phyloP scores from a whole-genome alignment of 2,113 vertebrate species.

The Xyrauchen texanus region DNA sequence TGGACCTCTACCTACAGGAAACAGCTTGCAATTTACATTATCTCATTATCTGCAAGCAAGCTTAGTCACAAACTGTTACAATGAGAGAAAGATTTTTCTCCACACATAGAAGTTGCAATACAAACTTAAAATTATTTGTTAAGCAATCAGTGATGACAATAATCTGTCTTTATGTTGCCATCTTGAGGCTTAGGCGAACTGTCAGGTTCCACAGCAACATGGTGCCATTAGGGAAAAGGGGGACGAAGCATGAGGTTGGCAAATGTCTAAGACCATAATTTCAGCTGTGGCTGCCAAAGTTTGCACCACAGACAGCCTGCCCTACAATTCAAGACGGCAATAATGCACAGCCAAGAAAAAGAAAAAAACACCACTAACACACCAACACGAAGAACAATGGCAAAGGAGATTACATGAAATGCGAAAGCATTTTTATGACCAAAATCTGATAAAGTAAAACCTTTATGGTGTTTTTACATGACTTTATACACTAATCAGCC shows the following conservation, averaged over 20 bases:
- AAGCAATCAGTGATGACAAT: too few relatives aligned
- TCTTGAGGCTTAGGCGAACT: conserved; percentile 1
- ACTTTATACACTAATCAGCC: too few relatives aligned
- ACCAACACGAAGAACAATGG: too few relatives aligned
- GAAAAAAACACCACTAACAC: too few relatives aligned
- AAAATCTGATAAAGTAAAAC: too few relatives aligned
- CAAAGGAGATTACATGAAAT: too few relatives aligned
- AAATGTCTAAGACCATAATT: conserved; percentile 48
- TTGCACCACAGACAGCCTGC: conserved; percentile 31
- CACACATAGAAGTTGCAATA: background rate
- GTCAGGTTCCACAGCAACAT: conserved; percentile 21
- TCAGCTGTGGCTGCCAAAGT: conserved; percentile 49
- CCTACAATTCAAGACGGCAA: conserved; percentile 13
- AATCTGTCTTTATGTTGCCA: background rate
- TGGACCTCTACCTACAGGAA: conserved; percentile 35
- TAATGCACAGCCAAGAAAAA: background rate
- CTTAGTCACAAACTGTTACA: background rate
- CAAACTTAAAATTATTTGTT: background rate
- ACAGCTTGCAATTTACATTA: background rate
- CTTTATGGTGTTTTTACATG: too few relatives aligned
- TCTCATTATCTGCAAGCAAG: conserved; percentile 23
- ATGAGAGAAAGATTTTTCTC: background rate
- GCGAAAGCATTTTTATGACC: too few relatives aligned
- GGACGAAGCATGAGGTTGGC: conserved; percentile 39
- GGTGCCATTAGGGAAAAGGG: conserved; percentile 25